Percentiles rank a stretch among this genome's conserved stretches.
Conservation (phyloP, 1,140 invertebrate species). For the Globodera rostochiensis region DNA sequence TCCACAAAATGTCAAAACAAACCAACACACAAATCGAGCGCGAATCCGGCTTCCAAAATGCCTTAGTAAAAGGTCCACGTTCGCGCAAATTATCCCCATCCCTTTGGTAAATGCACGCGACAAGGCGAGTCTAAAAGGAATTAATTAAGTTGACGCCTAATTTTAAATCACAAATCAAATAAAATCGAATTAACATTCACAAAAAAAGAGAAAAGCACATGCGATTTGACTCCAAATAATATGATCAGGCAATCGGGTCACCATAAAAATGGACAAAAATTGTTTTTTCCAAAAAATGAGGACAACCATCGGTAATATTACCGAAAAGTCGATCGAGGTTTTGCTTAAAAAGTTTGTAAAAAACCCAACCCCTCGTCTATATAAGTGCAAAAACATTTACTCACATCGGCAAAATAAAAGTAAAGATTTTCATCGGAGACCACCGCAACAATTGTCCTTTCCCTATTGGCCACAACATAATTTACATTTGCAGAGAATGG, state of each 20-base stretch:
- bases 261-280: no score
- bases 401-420: conserved; percentile 48
- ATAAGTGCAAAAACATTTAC: background rate
- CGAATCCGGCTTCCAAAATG: conserved; percentile 54
- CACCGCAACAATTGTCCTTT: conserved; percentile 41
- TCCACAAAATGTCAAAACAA: background rate
- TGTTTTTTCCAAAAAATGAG: no score
- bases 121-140: conserved; percentile 42
- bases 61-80: conserved; percentile 35
- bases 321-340: no score
- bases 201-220: no score
- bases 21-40: conserved; percentile 48
- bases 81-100: conserved; percentile 44
- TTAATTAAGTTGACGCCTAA: no score
- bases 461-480: conserved; percentile 50
- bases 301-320: no score
- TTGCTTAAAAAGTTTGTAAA: no score
- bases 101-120: conserved; percentile 46
- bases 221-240: no score
- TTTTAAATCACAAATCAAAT: no score
- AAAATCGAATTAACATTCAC: no score
- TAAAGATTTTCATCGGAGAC: conserved; percentile 42
- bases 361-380: no score
- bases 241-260: no score
- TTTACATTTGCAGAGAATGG: conserved; percentile 33